phyloP scores from a whole-genome alignment of 2,888 invertebrate genomes.

The Papilio gigon region DNA sequence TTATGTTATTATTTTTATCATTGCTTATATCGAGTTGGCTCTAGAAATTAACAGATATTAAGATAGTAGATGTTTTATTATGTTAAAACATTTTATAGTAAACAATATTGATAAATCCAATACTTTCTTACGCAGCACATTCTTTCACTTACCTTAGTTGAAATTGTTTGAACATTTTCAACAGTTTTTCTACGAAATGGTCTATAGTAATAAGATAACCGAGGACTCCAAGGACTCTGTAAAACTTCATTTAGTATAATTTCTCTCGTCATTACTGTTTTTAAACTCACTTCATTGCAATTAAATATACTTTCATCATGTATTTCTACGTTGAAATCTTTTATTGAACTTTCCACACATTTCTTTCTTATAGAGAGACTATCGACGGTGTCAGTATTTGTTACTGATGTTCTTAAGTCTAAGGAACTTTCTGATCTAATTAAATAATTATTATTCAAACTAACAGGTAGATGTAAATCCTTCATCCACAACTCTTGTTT shows the following conservation, averaged over 20 bases:
- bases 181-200: conserved; percentile 61
- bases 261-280: conserved; percentile 46
- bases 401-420: conserved; percentile 19
- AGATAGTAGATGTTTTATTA: neutral
- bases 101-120: too few relatives aligned
- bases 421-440: neutral
- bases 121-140: neutral
- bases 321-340: conserved; percentile 2
- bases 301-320: neutral
- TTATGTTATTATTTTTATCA: conserved; percentile 37
- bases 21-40: neutral
- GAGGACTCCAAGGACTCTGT: conserved; percentile 83
- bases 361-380: neutral
- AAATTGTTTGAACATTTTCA: neutral
- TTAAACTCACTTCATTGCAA: neutral
- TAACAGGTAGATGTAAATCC: neutral
- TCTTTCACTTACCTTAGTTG: conserved; percentile 19
- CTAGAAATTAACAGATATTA: conserved; percentile 19
- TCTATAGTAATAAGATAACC: conserved; percentile 63
- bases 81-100: neutral
- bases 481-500: conserved; percentile 13
- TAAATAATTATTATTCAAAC: conserved; percentile 8
- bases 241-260: conserved; percentile 78
- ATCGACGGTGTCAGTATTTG: neutral
- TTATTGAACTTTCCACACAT: neutral